phyloP scores from a whole-genome alignment of 2,113 vertebrate species.

The Psittacara wagleri region DNA sequence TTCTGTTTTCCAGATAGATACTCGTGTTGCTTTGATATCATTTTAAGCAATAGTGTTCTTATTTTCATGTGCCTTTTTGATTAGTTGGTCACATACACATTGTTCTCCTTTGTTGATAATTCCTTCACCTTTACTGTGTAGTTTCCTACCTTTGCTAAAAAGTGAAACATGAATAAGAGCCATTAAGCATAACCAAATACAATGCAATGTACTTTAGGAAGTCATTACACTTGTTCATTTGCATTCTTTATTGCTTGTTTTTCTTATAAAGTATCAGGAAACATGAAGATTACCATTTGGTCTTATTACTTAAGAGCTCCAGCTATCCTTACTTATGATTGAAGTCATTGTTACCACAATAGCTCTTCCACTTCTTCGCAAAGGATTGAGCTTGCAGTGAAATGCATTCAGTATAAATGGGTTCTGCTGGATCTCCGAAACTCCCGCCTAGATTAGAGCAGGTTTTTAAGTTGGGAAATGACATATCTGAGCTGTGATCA shows the following conservation, averaged over 20 bases:
- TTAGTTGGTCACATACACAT: slow-evolving; percentile 5
- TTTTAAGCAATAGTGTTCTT: neutral
- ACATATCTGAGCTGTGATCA: slow-evolving; percentile 71
- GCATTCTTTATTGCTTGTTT: slow-evolving; percentile 69
- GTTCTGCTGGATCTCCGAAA: slow-evolving; percentile 51
- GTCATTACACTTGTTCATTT: slow-evolving; percentile 49
- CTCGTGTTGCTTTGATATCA: neutral
- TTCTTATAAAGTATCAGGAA: slow-evolving; percentile 62
- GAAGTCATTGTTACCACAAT: slow-evolving; percentile 63
- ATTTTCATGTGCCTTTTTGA: slow-evolving; percentile 22
- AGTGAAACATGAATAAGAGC: slow-evolving; percentile 11
- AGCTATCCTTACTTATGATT: slow-evolving; percentile 63
- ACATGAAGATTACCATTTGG: slow-evolving; percentile 59
- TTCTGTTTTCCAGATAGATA: slow-evolving; percentile 1
- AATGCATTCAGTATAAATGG: slow-evolving; percentile 19
- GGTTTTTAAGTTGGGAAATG: slow-evolving; percentile 70
- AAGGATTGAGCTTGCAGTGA: slow-evolving; percentile 36
- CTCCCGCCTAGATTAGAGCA: slow-evolving; percentile 48
- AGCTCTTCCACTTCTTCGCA: slow-evolving; percentile 44
- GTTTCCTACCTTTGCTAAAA: slow-evolving; percentile 8
- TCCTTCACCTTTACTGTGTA: slow-evolving; percentile 18
- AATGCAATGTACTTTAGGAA: slow-evolving; percentile 29
- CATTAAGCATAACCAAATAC: slow-evolving; percentile 47
- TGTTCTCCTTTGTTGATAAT: slow-evolving; percentile 8
- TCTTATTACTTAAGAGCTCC: slow-evolving; percentile 53